phyloP scores from a whole-genome alignment of 2,113 vertebrate species.

The Rhegmatorhina hoffmannsi region DNA sequence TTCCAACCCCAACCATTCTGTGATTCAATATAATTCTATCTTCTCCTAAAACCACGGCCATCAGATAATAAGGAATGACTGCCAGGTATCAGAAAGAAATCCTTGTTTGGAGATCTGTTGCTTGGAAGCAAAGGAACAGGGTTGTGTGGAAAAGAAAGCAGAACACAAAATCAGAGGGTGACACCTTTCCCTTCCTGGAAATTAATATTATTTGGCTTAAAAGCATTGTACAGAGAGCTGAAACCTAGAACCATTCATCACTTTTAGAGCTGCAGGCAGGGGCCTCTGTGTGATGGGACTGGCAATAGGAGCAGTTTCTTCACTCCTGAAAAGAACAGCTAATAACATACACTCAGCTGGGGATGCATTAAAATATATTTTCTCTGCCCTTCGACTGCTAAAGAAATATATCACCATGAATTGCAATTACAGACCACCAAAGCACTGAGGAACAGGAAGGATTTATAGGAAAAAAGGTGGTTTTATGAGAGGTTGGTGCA shows the following conservation, averaged over 20 bases:
- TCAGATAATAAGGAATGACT: neutral
- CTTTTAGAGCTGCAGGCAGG: neutral
- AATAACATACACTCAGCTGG: neutral
- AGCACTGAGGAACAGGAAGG: neutral
- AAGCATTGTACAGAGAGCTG: fast-evolving
- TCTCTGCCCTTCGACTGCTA: neutral
- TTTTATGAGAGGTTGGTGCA: neutral
- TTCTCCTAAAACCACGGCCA: neutral
- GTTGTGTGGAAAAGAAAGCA: neutral
- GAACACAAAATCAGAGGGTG: neutral
- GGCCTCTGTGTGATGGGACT: neutral
- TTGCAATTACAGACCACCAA: neutral
- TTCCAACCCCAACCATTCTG: neutral
- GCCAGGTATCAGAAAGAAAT: neutral
- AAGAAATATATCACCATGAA: neutral
- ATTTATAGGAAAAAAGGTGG: neutral
- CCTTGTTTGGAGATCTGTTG: neutral
- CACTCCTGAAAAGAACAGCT: neutral
- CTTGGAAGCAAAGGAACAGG: neutral
- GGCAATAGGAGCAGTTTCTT: neutral
- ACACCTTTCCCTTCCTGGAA: neutral
- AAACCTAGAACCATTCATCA: neutral
- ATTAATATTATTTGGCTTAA: neutral
- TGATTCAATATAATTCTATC: neutral
- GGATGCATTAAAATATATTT: neutral